Base-by-base conservation (phyloP, 1,140 invertebrate species). In the Bombus picipes region DNA sequence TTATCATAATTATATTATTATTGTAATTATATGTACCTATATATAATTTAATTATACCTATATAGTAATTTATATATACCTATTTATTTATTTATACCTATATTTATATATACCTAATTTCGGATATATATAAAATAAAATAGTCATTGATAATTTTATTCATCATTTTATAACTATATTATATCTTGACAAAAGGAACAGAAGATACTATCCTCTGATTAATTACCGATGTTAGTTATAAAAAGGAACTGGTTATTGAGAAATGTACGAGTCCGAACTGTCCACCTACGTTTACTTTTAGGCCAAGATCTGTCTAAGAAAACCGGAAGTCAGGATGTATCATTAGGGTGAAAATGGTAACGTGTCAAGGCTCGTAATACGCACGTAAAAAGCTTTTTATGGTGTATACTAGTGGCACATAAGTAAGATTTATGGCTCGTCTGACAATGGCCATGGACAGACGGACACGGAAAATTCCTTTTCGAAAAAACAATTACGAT, bases 311-410 rank as follows among this genome's bases (percentile, higher is more conserved):
- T n/a, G 57, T 65, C 53, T 43, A 41, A 68, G 37, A 66, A 59
- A 57, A 32, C 37, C 65, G 74, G 74, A 83, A 83, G 74, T 37
- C 28, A 59, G 39, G n/a, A 2, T 18, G 8, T 37, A 3, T 70
- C 62, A 71, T 78, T 71, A 78, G 37, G 22, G 47, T 53, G 18
- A 53, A 53, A 53, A 53, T 22, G 74, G 15, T 22, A 78, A 83
- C 28, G 34, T 71, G 81, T 53, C 81, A 83, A 76, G 62, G 34
- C 65, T 8, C 41, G 47, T 22, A 53, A 53, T 53, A 22, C 47
- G 47, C 47, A 18, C 47, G 47, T 53, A 22, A 53, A 53, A 76
- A 74, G 81, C 59, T 32, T 83, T 72, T 59, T 71, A 73, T 57
- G 75, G 74, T 75, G 57, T 75, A 25, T 77, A 76, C 66, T 34